These are phyloP conservation scores for Agrochola litura DNA, from an alignment of 2,888 invertebrate species.

Conservation along the genomic window DNA sequence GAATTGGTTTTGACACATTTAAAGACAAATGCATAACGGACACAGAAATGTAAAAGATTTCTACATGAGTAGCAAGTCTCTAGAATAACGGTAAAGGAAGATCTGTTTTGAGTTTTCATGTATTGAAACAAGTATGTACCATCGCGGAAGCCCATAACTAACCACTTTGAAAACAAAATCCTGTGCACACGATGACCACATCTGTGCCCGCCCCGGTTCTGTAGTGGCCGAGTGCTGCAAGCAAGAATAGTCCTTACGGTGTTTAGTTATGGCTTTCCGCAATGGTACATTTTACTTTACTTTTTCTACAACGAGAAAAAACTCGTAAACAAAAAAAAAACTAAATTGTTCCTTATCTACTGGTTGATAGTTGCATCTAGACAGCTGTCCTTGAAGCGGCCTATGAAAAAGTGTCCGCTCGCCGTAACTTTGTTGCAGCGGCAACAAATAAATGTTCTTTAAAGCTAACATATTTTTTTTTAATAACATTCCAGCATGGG, in stretches of 20 bases:
- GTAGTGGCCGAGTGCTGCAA: too few species aligned
- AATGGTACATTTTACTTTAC: not conserved
- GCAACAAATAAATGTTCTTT: not conserved
- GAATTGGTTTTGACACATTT: not conserved
- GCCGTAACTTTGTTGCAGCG: not conserved
- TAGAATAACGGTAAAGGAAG: not conserved
- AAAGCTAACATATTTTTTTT: not conserved
- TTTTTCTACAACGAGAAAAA: not conserved
- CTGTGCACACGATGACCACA: too few species aligned
- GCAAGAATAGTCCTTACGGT: too few species aligned
- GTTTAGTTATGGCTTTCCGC: too few species aligned
- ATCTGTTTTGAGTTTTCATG: not conserved
- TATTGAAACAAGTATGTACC: not conserved
- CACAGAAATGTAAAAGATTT: not conserved
- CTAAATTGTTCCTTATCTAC: too few species aligned
- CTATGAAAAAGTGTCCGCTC: not conserved
- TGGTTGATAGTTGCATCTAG: not conserved
- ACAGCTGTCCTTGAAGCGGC: not conserved
- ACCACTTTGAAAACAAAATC: too few species aligned
- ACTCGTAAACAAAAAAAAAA: not conserved
- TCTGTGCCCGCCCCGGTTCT: too few species aligned
- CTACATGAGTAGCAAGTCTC: not conserved
- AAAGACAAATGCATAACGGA: not conserved
- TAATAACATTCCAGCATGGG: conserved; percentile 80
- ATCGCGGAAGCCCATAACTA: too few species aligned